These are phyloP conservation scores for Phenganax marumi DNA, from an alignment of 92 coral and sea anemone genomes.

Conservation along the genomic window DNA sequence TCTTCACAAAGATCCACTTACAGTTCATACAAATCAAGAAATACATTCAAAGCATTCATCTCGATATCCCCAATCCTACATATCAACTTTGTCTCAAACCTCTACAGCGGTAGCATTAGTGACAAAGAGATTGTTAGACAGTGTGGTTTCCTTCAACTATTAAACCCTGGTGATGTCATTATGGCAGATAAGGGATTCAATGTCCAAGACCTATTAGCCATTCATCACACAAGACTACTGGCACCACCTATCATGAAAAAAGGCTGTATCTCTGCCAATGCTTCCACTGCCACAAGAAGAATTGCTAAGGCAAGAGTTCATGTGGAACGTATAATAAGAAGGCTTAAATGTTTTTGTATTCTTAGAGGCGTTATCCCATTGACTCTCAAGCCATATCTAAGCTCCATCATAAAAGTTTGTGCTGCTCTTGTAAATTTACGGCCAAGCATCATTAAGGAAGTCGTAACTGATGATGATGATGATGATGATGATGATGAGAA, in stretches of 20 bases:
- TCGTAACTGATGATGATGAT: too few relatives aligned
- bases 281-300: slow-evolving; percentile 7
- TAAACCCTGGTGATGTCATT: too few relatives aligned
- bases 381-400: slow-evolving; percentile 3
- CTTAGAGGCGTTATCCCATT: slow-evolving; percentile 7
- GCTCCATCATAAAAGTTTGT: slow-evolving; percentile 1
- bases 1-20: too few relatives aligned
- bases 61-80: too few relatives aligned
- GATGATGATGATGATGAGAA: neutral
- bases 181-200: slow-evolving; percentile 67
- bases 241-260: slow-evolving; percentile 68
- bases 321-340: too few relatives aligned
- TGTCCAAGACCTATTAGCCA: slow-evolving; percentile 57
- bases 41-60: too few relatives aligned
- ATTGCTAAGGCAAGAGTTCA: too few relatives aligned
- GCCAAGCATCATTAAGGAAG: slow-evolving; percentile 5
- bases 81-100: too few relatives aligned
- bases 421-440: neutral
- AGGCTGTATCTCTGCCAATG: slow-evolving; percentile 24
- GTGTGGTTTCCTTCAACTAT: too few relatives aligned
- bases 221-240: slow-evolving; percentile 52
- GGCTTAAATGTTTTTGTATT: neutral
- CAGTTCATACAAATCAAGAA: too few relatives aligned
- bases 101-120: too few relatives aligned
- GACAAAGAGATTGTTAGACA: too few relatives aligned